Evolutionary conservation across 2,113 vertebrate genomes (phyloP), one percentile per base, ranked within the genome.

Genomic region (Prunella himalayana): DNA sequence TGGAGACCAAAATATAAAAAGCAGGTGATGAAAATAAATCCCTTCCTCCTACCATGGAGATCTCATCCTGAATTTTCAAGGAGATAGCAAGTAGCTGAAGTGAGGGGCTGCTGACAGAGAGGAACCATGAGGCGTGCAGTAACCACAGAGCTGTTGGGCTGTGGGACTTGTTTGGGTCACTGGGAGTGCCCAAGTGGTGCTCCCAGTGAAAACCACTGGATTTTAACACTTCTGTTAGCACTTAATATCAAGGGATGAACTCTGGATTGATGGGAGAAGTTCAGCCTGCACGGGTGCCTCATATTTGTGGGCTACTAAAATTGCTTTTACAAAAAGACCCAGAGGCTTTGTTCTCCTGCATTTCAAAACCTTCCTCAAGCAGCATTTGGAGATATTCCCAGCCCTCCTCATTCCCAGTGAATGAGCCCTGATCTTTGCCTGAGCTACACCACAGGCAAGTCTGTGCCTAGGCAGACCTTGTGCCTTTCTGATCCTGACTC

Each of bases 21-120:
- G 50, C 64, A 78, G 49, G 45, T 61, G 85, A 64, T 37, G 71
- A 64, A 94, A 93, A 93, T 72, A 82, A 87, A 91, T 27, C 61
- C 37, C 20, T 79, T 68, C 60, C 57, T 79, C 78, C 61, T 56
- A 35, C 57, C 41, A 35, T 76, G 53, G 39, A 91, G 57, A 71
- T 47, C 13, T 50, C 68, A 28, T 59, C 11, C 33, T 71, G 49
- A 56, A 75, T 49, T 82, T 11, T 53, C 31, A 60, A 72, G 61
- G 57, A 82, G 20, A 64, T 28, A 37, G 3, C 33, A 42, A 59
- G 39, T 2, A 53, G 69, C 13, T 65, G 31, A 35, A 13, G 7
- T 21, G 64, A 88, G 60, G 11, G 22, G 28, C 20, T 45, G 82
- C 39, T 70, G 33, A 23, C 41, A 76, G 25, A 75, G 64, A 86